phyloP scores from a whole-genome alignment of 2,888 invertebrate species.

The Sturmia bella region DNA sequence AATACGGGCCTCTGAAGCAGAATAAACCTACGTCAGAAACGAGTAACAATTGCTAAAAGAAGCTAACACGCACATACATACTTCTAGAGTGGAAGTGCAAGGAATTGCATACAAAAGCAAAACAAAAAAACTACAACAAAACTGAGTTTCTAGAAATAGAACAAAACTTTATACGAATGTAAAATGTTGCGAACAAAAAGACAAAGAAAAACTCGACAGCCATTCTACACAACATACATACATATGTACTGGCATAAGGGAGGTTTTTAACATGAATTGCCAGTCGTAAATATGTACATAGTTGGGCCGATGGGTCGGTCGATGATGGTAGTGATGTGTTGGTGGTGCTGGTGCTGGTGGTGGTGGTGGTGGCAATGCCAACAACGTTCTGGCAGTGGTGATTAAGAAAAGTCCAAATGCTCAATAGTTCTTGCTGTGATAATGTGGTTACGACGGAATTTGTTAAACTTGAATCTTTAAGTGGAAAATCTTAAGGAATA shows the following conservation, averaged over 20 bases:
- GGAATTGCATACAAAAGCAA: slow-evolving; percentile 20
- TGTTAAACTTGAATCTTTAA: slow-evolving; percentile 70
- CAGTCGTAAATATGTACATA: slow-evolving; percentile 28
- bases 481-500: slow-evolving; percentile 69
- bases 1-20: slow-evolving; percentile 67
- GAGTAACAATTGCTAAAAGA: slow-evolving; percentile 37
- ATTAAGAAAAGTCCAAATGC: slow-evolving; percentile 32
- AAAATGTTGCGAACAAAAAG: not conserved
- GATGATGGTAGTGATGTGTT: not conserved
- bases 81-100: slow-evolving; percentile 15
- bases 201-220: not conserved
- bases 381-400: slow-evolving; percentile 12
- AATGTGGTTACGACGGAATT: slow-evolving; percentile 70
- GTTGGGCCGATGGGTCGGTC: not conserved
- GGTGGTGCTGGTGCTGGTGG: not conserved
- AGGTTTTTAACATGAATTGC: slow-evolving; percentile 39
- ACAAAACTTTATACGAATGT: slow-evolving; percentile 39
- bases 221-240: not conserved
- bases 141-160: slow-evolving; percentile 40
- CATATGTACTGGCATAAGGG: slow-evolving; percentile 24
- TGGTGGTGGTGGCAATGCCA: slow-evolving; percentile 5
- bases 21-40: slow-evolving; percentile 16
- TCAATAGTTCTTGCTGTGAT: slow-evolving; percentile 67
- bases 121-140: slow-evolving; percentile 25
- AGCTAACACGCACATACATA: slow-evolving; percentile 51